Evolutionary conservation across 2,797 vertebrate genomes (phyloP), one percentile per base, ranked within the genome.

Genomic region (Hippopotamyrus pictus): DNA sequence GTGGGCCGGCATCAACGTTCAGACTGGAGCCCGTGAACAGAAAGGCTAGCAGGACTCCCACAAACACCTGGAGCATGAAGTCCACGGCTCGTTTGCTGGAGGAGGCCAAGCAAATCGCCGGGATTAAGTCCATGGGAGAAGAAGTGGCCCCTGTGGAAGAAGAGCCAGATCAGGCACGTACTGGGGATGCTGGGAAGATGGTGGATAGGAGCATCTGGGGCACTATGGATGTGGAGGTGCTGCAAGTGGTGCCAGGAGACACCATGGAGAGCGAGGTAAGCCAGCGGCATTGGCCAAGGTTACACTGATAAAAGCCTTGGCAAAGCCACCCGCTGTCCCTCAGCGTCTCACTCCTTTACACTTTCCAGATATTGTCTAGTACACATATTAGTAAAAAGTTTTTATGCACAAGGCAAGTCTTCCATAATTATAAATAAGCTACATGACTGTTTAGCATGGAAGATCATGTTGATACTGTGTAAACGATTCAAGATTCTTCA

Each of bases 121-220:
- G 83, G 90, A 33, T 89, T 19, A 88, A 91, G 0, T 8, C 86
- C 85, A 89, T 91, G 91, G 88, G 89, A 85, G 73, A 44, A 79
- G 73, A 41, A 79, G 44, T 41, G 37, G 17, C 17, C 33, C 73
- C 37, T 44, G 83, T 88, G 59, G 76, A 48, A 79, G 0, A 87
- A 59, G 25, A 91, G 25, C 8, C 88, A 51, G 90, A 90, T 51
- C 83, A 69, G 2, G 76, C 85, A 89, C 87, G 90, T 37, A n/a
- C 89, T 76, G 93, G 91, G 65, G 90, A 88, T 41, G 11, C 89
- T 89, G 93, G 93, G 89, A 93, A 86, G 57, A 94, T 91, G 91
- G 92, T 94, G 88, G 94, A 96, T 92, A 95, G 96, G 93, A 94
- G 95, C 92, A 95, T 91, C 59, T 93, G 93, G n/a, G 93, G 95